phyloP scores from a whole-genome alignment of 2,888 invertebrate species.

The Labia minor region DNA sequence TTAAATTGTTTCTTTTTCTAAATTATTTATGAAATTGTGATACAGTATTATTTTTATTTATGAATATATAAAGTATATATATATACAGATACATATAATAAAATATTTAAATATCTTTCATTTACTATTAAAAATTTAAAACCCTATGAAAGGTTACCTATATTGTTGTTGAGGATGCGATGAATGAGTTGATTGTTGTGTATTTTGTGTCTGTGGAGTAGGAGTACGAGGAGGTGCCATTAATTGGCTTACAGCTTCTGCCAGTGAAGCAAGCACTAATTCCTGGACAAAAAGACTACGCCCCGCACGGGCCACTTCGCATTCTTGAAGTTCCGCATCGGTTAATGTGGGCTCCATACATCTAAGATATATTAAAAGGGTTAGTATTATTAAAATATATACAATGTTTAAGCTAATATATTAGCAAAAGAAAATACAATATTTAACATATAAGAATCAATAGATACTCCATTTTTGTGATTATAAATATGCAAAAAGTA shows the following conservation, averaged over 20 bases:
- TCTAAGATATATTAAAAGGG: conserved; percentile 38
- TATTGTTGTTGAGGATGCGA: conserved; percentile 19
- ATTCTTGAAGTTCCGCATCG: conserved; percentile 44
- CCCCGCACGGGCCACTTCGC: conserved; percentile 49
- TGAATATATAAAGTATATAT: too few relatives aligned
- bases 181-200: conserved; percentile 15
- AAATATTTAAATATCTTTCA: too few relatives aligned
- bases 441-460: too few relatives aligned
- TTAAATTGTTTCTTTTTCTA: too few relatives aligned
- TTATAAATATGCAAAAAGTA: too few relatives aligned
- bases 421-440: too few relatives aligned
- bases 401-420: too few relatives aligned
- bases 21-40: too few relatives aligned
- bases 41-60: too few relatives aligned
- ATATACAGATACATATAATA: too few relatives aligned
- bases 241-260: conserved; percentile 29
- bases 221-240: conserved; percentile 8
- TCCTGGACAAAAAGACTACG: conserved; percentile 59
- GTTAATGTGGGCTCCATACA: conserved; percentile 47
- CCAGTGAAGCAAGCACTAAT: conserved; percentile 50
- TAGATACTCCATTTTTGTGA: too few relatives aligned
- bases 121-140: conserved; percentile 14
- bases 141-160: conserved; percentile 18
- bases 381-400: too few relatives aligned
- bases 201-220: not conserved